These are phyloP conservation scores for Myiopsitta monachus DNA, from an alignment of 2,113 vertebrate species.

Conservation along the genomic window DNA sequence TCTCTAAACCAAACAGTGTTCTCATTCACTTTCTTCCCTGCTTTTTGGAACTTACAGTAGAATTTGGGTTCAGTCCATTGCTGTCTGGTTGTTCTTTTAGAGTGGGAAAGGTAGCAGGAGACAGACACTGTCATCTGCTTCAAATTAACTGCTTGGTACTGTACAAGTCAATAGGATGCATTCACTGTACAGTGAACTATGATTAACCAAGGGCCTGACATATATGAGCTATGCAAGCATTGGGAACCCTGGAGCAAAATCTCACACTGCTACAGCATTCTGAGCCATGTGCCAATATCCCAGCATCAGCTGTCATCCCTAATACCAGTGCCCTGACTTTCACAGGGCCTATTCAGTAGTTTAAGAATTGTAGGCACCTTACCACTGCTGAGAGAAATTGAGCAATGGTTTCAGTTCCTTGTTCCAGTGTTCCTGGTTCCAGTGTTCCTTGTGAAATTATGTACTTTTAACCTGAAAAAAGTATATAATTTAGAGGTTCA, in stretches of 20 bases:
- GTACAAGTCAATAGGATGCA: neutral
- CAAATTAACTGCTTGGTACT: neutral
- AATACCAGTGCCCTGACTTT: slow-evolving; percentile 30
- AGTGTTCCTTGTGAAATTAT: slow-evolving; percentile 68
- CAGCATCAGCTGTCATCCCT: slow-evolving; percentile 15
- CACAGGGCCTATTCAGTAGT: slow-evolving; percentile 32
- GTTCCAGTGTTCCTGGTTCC: no score
- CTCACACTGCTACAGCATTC: neutral
- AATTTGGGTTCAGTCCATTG: neutral
- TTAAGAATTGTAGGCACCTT: slow-evolving; percentile 42
- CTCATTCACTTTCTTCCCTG: neutral
- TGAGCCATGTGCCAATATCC: neutral
- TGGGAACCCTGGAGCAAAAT: slow-evolving; percentile 22
- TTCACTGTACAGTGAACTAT: neutral
- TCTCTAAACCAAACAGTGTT: neutral
- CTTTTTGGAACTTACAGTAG: neutral
- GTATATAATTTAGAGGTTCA: slow-evolving; percentile 69
- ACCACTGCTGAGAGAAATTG: slow-evolving; percentile 67
- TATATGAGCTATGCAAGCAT: neutral
- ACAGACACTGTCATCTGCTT: neutral
- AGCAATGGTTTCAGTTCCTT: slow-evolving; percentile 71
- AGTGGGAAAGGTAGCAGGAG: neutral
- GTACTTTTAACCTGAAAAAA: slow-evolving; percentile 70
- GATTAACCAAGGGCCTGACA: slow-evolving; percentile 38
- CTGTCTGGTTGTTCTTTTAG: neutral